Base-by-base conservation (phyloP, 2,888 invertebrate species). In the Aleiodes testaceus region DNA sequence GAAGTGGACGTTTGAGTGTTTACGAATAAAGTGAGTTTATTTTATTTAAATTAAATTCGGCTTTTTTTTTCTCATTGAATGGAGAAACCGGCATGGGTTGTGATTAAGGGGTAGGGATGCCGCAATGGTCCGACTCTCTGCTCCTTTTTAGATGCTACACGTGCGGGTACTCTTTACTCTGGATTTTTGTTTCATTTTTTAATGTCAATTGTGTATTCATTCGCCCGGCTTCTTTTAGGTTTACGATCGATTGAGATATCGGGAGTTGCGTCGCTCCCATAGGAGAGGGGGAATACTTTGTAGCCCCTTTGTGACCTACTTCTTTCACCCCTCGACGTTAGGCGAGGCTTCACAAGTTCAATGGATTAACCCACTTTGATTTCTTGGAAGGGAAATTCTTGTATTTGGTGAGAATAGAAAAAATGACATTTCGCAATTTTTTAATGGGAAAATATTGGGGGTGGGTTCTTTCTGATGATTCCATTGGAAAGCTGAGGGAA, bases 271-370 rank as follows among this genome's bases (percentile, higher is more conserved):
- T 61, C 44, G 44, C 2, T 20, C 42, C 44, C 20, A 20, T 9
- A 20, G 20, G 44, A 22, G 12, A 20, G 36, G 45, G 45, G 18
- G 44, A 18, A n/a, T 55, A 42, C 11, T 26, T 55, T 36, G 6
- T 45, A 20, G 18, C 44, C 63, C 63, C 45, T 63, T 14, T 6
- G 44, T 75, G 76, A 74, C 75, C 75, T 47, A 77, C 70, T 77
- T 76, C 66, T 64, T 47, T 52, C 70, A 65, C 69, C 66, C 45
- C 44, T 63, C 55, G 18, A 52, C 22, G 66, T 70, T 70, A 66
- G 45, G 55, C 36, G 53, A 70, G 70, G 70, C 70, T 59, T 59
- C 36, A 49, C 63, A 63, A 63, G 63, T 63, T 63, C 63, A 63
- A 45, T 68, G 26, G 55, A 66, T 69, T 66, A 59, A 66, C 66